Base-by-base conservation (phyloP, 1,140 invertebrate species). In the Rhynchophorus ferrugineus region DNA sequence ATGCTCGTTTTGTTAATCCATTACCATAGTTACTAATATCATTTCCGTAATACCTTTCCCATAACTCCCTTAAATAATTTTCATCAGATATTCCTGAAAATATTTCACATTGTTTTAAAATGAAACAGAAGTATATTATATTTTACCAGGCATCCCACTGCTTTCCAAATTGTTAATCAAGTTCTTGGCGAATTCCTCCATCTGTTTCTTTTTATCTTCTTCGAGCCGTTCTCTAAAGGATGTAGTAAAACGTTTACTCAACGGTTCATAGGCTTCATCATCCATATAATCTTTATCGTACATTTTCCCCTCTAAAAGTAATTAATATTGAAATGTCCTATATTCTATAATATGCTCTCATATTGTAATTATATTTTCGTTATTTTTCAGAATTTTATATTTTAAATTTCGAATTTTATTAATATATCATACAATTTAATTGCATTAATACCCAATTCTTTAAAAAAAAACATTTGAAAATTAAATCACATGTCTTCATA, bases 111-210 rank as follows among this genome's bases (percentile, higher is more conserved):
- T n/a, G n/a, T n/a, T n/a, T n/a, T n/a, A n/a, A 39, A 13, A 21
- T 38, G 19, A 42, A 43, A 22, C 44, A 46, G 3, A 6, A 46
- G 33, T 49, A 8, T 13, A 29, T 7, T 8, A 8, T 3, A 22
- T 20, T 29, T 14, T 49, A 49, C 39, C 39, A 20, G 21, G 18
- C 22, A 45, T 67, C 3, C 70, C 67, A 50, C 69, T 69, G 8
- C 43, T 59, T 50, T 71, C 75, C 54, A 76, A 71, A 56, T 74
- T 75, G 18, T 75, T 73, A 46, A 76, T 64, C 50, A 80, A 77
- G 38, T 78, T 66, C 48, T 78, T 75, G 13, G 75, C 72, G 22
- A 81, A 63, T 61, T 69, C 66, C 22, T 81, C 78, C 24, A 73
- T 66, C 62, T 78, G 75, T 56, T 74, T 71, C 53, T 68, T 69